Conservation (phyloP, 2,797 vertebrate genomes). For the Malacoctenus gilli region DNA sequence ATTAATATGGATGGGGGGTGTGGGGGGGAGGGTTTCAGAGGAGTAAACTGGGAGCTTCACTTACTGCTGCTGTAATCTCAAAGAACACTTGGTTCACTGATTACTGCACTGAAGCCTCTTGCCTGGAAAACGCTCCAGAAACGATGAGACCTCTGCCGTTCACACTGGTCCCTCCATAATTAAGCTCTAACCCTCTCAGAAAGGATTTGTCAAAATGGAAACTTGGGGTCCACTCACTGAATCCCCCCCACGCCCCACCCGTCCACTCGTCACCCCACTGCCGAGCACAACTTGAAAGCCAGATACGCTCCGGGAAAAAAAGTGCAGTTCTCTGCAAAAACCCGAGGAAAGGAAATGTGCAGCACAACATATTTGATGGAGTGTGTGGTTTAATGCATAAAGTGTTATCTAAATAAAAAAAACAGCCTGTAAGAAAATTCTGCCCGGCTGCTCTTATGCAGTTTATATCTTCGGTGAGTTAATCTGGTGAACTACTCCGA, state of each 20-base stretch:
- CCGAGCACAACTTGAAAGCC: conserved; percentile 33
- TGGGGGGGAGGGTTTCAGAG: conserved; percentile 7
- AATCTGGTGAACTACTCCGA: conserved; percentile 60
- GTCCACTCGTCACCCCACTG: conserved; percentile 27
- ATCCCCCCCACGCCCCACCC: conserved; percentile 19
- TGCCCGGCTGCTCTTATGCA: conserved; percentile 17
- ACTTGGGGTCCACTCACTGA: conserved; percentile 61
- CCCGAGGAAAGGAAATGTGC: neutral
- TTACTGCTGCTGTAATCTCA: conserved; percentile 67
- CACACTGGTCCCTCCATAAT: conserved; percentile 74
- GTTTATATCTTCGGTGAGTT: conserved; percentile 48
- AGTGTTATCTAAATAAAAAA: conserved; percentile 24
- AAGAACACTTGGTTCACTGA: conserved; percentile 75
- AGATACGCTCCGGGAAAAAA: conserved; percentile 17
- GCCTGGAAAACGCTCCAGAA: conserved; percentile 65
- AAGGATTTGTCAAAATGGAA: conserved; percentile 83
- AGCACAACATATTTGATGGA: neutral
- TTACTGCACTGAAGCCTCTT: conserved; percentile 65
- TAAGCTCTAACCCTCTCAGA: conserved; percentile 82
- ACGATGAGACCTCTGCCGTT: conserved; percentile 64
- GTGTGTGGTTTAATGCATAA: neutral
- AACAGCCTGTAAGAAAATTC: conserved; percentile 10
- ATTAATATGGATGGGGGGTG: neutral
- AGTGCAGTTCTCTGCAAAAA: neutral
- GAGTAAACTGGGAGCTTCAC: conserved; percentile 44